phyloP scores from a whole-genome alignment of 2,797 vertebrate genomes.

The Labroides dimidiatus region DNA sequence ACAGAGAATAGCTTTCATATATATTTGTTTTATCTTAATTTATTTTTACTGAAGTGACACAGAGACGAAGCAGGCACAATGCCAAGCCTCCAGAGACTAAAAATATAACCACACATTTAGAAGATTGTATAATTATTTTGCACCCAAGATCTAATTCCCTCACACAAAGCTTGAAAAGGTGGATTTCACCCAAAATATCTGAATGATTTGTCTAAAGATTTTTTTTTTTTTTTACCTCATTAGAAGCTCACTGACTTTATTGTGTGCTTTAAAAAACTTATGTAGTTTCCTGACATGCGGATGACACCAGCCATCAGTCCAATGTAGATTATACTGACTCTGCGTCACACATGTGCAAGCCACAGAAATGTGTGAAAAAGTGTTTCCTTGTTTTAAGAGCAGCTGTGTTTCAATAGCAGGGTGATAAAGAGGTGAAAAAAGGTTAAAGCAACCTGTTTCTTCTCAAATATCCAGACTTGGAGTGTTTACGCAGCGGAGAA shows the following conservation, averaged over 20 bases:
- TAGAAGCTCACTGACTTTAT: conserved; percentile 23
- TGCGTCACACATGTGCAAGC: too few species aligned
- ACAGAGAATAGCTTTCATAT: background rate
- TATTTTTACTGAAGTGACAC: background rate
- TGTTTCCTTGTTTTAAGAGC: conserved; percentile 48
- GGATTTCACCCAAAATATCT: conserved; percentile 23
- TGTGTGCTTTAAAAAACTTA: background rate
- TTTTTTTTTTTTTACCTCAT: conserved; percentile 24
- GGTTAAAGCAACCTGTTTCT: conserved; percentile 62
- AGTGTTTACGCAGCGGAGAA: conserved; percentile 51
- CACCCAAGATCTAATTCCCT: conserved; percentile 12
- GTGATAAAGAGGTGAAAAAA: conserved; percentile 17
- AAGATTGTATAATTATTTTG: conserved; percentile 1
- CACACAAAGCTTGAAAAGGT: conserved; percentile 2
- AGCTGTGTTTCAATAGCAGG: conserved; percentile 3
- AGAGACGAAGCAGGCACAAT: background rate
- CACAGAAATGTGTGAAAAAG: conserved; percentile 17
- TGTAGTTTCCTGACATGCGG: background rate
- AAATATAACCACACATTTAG: background rate
- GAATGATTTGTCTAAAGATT: background rate
- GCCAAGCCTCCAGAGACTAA: background rate
- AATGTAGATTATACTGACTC: conserved; percentile 21
- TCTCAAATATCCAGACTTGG: conserved; percentile 44
- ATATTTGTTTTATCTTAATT: background rate
- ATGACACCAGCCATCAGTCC: conserved; percentile 24